Evolutionary conservation across 2,113 vertebrate genomes (phyloP).

Genomic region (Hydrochoerus hydrochaeris): DNA sequence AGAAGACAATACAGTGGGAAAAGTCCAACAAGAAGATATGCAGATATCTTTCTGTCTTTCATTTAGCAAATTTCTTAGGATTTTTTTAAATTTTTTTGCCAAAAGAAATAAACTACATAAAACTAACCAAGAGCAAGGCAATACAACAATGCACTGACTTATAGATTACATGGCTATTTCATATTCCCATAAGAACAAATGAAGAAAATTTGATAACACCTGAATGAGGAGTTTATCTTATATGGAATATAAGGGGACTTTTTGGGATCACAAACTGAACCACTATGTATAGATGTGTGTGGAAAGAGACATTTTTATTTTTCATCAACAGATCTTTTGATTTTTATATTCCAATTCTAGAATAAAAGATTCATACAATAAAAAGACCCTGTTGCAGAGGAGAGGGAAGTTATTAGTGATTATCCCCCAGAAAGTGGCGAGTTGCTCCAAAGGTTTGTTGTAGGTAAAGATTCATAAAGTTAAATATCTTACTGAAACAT

Average conservation of each 20-base stretch:
- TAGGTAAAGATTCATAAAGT: neutral
- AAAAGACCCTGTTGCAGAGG: neutral
- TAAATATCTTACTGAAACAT: neutral
- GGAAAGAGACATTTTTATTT: neutral
- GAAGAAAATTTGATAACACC: neutral
- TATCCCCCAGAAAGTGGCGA: neutral
- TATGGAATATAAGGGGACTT: neutral
- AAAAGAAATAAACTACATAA: neutral
- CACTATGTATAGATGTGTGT: neutral
- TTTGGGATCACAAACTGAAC: neutral
- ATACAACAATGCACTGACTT: neutral
- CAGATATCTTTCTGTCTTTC: neutral
- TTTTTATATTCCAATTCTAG: neutral
- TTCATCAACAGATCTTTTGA: neutral
- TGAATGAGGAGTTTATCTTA: neutral
- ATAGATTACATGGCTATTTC: neutral
- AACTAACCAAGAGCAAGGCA: neutral
- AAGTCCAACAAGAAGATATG: neutral
- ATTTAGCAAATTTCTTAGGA: neutral
- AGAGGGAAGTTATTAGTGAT: neutral
- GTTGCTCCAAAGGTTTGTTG: neutral
- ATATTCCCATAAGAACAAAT: neutral
- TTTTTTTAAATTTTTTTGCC: rapidly evolving
- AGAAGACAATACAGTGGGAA: neutral
- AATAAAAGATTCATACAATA: no score